Evolutionary conservation across 2,797 vertebrate species (phyloP), one percentile per base, ranked within the genome.

Genomic region (Acropternis orthonyx): DNA sequence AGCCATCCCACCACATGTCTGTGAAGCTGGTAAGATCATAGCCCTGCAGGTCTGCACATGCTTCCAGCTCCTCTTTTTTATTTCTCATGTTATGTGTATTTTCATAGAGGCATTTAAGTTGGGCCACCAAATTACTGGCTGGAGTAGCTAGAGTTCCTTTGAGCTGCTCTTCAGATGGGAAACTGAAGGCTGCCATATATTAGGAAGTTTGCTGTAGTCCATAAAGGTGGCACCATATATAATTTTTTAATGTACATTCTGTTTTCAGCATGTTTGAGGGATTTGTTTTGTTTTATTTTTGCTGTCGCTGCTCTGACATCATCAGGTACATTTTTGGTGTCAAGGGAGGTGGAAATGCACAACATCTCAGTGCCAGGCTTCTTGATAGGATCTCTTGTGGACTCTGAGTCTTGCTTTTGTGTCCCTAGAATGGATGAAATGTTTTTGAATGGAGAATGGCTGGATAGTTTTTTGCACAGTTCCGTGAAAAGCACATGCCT

Each of bases 1-100:
- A 78, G 19, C n/a, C 66, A 27, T 39, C 30, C 6, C 21, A 23
- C 26, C 7, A 14, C 0, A 0, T 34, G 21, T 77, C n/a, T 66
- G 44, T 32, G 46, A 32, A 52, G n/a, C 28, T 15, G 15, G 12
- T 27, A 39, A 32, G 51, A 52, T 65, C 44, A 39, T 12, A 58
- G 37, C 21, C 37, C 15, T 72, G 18, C n/a, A 52, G 18, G 8
- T 69, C 20, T 20, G 37, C 39, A 23, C 44, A 27, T 1, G 0
- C 32, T 24, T 32, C n/a, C 22, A 52, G 0, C 21, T 66, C n/a
- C 34, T 72, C 17, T 17, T 59, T 37, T 17, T 41, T 41, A 14
- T 52, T 78, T 15, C 3, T 2, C 10, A 10, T 58, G 62, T 44
- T 34, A 15, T 0, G 0, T 37, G 10, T 34, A 30, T 59, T 72